Conservation (phyloP, 2,888 invertebrate genomes). For the Helleia helle region DNA sequence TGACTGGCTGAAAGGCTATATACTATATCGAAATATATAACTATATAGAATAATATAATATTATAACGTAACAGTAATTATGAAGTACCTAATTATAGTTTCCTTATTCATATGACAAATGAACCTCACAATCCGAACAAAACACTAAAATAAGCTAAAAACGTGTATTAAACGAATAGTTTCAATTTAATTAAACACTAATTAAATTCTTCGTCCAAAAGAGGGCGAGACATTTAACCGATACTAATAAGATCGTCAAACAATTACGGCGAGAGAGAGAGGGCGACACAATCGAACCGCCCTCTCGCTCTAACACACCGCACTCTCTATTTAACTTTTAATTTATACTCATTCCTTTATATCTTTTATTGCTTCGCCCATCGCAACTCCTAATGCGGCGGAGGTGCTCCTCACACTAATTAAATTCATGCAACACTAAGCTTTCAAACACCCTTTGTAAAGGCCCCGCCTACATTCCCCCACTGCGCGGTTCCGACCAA, state of each 20-base stretch:
- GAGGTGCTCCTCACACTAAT: conserved; percentile 72
- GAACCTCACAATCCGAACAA: conserved; percentile 34
- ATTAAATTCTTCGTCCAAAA: conserved; percentile 72
- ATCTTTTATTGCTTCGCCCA: conserved; percentile 75
- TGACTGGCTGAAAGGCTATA: too few species aligned
- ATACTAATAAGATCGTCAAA: conserved; percentile 75
- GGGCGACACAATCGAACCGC: conserved; percentile 19
- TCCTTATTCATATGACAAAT: too few species aligned
- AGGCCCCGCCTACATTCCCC: conserved; percentile 34
- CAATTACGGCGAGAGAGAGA: conserved; percentile 56
- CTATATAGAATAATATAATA: too few species aligned
- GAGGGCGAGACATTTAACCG: conserved; percentile 71
- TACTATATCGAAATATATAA: too few species aligned
- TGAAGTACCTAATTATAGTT: too few species aligned
- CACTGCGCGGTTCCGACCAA: conserved; percentile 33
- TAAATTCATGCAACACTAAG: conserved; percentile 74
- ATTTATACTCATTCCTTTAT: conserved; percentile 75
- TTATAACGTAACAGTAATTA: too few species aligned
- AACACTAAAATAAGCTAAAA: conserved; percentile 29
- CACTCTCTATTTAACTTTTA: conserved; percentile 73
- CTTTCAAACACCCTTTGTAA: conserved; percentile 42
- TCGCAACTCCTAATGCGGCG: conserved; percentile 72
- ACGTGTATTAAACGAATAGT: conserved; percentile 50
- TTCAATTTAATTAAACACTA: conserved; percentile 66
- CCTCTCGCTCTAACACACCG: conserved; percentile 40